Base-by-base conservation (phyloP, 2,113 vertebrate species). In the Chaenocephalus aceratus region DNA sequence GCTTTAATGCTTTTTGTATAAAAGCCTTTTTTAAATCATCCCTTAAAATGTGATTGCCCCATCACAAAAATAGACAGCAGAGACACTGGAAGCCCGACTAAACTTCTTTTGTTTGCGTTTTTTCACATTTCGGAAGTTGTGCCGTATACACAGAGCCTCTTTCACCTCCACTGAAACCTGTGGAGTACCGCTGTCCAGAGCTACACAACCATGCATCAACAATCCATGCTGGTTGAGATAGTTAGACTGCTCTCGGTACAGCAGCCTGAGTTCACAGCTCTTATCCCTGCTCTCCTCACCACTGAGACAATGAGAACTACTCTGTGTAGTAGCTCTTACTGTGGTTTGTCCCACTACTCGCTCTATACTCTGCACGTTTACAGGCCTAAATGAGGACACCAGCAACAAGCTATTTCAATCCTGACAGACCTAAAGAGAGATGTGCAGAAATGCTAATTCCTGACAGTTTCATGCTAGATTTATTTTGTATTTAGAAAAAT, bases 391-490 rank as follows among this genome's bases (percentile, higher is more conserved):
- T 51, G 18, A 83, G 75, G 48, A 85, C 74, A 67, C 72, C 67
- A 64, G 86, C 45, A 51, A 81, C 58, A 76, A 45, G 53, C 75
- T 64, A 61, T 76, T 82, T 89, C 70, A 85, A 75, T 71, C 83
- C 80, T 73, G 80, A 72, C 70, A 80, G 67, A 65, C 79, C 82
- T 87, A 73, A 75, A 78, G 75, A 87, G 86, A 79, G 85, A 78
- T 66, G 63, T 75, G 76, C 71, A 77, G 84, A 80, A 41, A 81
- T 84, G 86, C 68, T 81, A 65, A 78, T 78, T 88, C 85, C 88
- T 77, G 83, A 62, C 48, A 9, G 57, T 78, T 79, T 87, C 91
- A 92, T 94, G 93, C 89, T 90, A 78, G 79, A 85, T 90, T 89
- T 89, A 71, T 72, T 88, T 85, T 84, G 76, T 71, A 86, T 0